Base-by-base conservation (phyloP, 2,113 vertebrate species). In the Ahaetulla prasina region DNA sequence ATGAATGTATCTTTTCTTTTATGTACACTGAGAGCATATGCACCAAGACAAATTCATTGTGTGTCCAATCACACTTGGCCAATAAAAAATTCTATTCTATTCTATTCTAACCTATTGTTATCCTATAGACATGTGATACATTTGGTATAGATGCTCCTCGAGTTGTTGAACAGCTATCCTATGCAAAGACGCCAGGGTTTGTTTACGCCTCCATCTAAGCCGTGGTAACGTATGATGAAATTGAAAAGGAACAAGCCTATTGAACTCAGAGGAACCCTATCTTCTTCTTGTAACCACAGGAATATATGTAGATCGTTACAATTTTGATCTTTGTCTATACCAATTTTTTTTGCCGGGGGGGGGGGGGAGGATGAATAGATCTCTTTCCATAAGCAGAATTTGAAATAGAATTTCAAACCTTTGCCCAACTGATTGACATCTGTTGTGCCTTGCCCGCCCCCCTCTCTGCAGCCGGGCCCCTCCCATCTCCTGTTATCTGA, bases 281-380 rank as follows among this genome's bases (percentile, higher is more conserved):
- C 45, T 50, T 20, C 2, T 91, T 50, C 27, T 50, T 30, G 35
- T 91, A 39, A 3, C 30, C 60, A 8, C 52, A 50, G 52, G 30
- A 35, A 9, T 0, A 22, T 39, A 8, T 3, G 18, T 54, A 90
- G 86, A 95, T 93, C 2, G 27, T 18, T 87, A 88, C 16, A 85
- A 20, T 90, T 0, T 47, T 0, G 25, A n/a, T 88, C 0, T 39
- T 12, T 91, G 92, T 93, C 80, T 55, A 23, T 90, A 91, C 84
- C 63, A 90, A 57, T 27, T 57, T 95, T 90, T 91, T 3, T 43
- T n/a, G n/a, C n/a, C n/a, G n/a, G n/a, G n/a, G n/a, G n/a, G n/a
- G n/a, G n/a, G n/a, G 55, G 10, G 11, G 12, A 12, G 86, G 74
- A 95, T 49, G 93, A 63, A 54, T 2, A 93, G n/a, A 39, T 22